A percentile compares a stretch with the other conserved stretches of the same genome.
Conservation (phyloP, 2,888 invertebrate species). For the Cryptocephalus moraei region DNA sequence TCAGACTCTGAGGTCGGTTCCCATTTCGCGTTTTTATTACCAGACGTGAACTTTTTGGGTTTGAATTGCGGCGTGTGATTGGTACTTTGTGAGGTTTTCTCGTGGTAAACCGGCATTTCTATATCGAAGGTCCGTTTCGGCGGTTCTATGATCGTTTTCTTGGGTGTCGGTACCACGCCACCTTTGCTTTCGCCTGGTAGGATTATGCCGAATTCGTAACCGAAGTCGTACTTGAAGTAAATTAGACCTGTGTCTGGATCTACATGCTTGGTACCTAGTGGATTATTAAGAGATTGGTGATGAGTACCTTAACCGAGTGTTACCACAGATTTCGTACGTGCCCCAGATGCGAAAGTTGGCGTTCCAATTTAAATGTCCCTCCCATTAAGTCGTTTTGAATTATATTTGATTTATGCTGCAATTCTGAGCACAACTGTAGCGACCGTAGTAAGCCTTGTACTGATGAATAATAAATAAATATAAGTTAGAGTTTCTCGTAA, state of each 20-base stretch:
- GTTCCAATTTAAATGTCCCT: too few species aligned
- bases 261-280: constrained; percentile 61
- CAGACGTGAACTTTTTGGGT: constrained; percentile 35
- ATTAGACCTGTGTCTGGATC: constrained; percentile 67
- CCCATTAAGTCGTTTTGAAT: too few species aligned
- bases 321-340: too few species aligned
- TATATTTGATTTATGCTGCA: too few species aligned
- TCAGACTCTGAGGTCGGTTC: constrained; percentile 54
- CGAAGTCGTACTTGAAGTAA: constrained; percentile 75
- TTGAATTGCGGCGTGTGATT: constrained; percentile 30
- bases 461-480: too few species aligned
- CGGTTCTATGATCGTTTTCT: constrained; percentile 40
- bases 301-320: too few species aligned
- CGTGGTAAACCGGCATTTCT: constrained; percentile 58
- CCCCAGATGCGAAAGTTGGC: too few species aligned
- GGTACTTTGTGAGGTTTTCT: constrained; percentile 35
- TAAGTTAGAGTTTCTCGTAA: too few species aligned
- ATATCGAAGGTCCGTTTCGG: constrained; percentile 49
- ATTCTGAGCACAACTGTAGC: too few species aligned
- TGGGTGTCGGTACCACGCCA: constrained; percentile 36
- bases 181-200: constrained; percentile 51
- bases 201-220: constrained; percentile 67
- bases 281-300: background rate
- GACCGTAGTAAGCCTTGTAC: too few species aligned
- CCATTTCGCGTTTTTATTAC: constrained; percentile 46